Base-by-base conservation (phyloP, 2,888 invertebrate species). In the Drosophila nr. medialis region DNA sequence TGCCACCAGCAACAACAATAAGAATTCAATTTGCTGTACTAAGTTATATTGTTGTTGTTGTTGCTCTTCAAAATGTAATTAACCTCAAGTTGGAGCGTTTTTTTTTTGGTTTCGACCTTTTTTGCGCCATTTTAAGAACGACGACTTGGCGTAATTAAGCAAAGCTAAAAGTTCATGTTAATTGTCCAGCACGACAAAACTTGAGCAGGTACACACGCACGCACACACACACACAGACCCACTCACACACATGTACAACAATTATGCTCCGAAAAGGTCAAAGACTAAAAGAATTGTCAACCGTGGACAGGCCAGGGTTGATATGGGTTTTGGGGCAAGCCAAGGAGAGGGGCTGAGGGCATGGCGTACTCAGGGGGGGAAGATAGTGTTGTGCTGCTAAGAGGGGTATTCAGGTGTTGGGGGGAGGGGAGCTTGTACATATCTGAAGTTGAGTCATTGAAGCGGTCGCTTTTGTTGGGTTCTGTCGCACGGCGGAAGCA, bases 81-180 rank as follows among this genome's bases (percentile, higher is more conserved):
- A 86, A 86, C 85, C 85, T 79, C 86, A 72, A 73, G 75, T 67
- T 64, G 60, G 61, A 64, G 64, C 53, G 38, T 70, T 72, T 71
- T 42, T 49, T 81, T 81, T 69, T 54, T 65, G 15, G 34, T 30
- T 53, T 67, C 69, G 70, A 68, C 72, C 72, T 77, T 77, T 75
- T 86, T 84, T 88, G 83, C 83, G 88, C 88, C 86, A 88, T 70
- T 85, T 86, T 83, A 76, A 85, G 84, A 85, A 85, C 72, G 64
- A 66, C 81, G 67, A 72, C 78, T 69, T 62, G 45, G 21, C 74
- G 88, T 86, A 86, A 89, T 86, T 86, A 86, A 86, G 89, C 89
- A 86, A 82, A 86, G 86, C 86, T 89, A 89, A 86, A 89, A 86
- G 87, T 86, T 86, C 89, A 86, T 86, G 86, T 87, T 86, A 86